Evolutionary conservation across 2,797 vertebrate species (phyloP).

Genomic region (Pipistrellus pipistrellus): DNA sequence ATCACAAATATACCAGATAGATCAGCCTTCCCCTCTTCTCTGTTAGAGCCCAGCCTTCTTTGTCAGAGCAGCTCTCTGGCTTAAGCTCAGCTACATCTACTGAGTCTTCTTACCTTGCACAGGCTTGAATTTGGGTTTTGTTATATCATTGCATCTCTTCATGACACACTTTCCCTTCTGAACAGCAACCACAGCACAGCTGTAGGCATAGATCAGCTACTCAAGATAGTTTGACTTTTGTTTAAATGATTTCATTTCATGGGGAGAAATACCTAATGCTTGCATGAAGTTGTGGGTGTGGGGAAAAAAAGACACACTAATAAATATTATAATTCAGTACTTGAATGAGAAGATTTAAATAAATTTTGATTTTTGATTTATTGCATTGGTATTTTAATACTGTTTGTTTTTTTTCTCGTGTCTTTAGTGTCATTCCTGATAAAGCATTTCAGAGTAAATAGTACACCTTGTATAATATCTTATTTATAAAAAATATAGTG

Average conservation of each 20-base stretch:
- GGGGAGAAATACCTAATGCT: not conserved
- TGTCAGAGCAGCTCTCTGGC: not conserved
- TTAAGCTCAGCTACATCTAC: not conserved
- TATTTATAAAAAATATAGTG: not conserved
- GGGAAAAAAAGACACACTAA: not conserved
- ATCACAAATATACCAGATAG: not conserved
- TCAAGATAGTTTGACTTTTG: not conserved
- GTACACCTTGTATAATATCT: not conserved
- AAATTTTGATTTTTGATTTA: not conserved
- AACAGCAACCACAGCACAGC: not conserved
- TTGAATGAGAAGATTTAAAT: not conserved
- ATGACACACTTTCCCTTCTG: rapidly evolving
- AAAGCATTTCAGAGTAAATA: not conserved
- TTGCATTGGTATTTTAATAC: not conserved
- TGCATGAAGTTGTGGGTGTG: not conserved
- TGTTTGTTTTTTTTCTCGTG: not conserved
- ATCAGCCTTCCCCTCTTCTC: not conserved
- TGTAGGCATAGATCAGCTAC: not conserved
- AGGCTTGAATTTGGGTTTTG: not conserved
- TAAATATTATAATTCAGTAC: not conserved
- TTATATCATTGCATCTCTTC: rapidly evolving
- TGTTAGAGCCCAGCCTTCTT: not conserved
- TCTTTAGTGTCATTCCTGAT: not conserved
- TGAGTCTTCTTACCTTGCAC: not conserved
- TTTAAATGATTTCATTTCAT: not conserved